phyloP scores from a whole-genome alignment of 2,888 invertebrate genomes.

The Campoplex capitator region DNA sequence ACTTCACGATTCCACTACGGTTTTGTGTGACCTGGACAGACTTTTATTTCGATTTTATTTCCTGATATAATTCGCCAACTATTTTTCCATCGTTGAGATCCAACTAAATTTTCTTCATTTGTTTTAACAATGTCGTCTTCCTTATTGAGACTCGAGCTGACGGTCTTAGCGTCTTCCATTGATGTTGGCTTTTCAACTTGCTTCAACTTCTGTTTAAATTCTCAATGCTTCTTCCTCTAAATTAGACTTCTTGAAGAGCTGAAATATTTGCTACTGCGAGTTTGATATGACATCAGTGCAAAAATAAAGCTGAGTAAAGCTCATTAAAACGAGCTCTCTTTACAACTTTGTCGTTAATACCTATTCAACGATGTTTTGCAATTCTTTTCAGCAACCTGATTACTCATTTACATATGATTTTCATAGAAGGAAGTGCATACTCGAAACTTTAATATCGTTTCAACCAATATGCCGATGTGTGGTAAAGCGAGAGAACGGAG shows the following conservation, averaged over 20 bases:
- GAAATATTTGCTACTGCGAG: neutral
- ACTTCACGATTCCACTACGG: neutral
- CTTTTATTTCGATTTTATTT: neutral
- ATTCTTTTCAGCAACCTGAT: neutral
- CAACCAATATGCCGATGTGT: constrained; percentile 13
- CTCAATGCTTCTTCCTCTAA: neutral
- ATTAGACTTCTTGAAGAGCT: neutral
- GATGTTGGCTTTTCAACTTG: neutral
- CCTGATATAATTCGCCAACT: neutral
- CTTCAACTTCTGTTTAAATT: neutral
- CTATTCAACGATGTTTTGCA: neutral
- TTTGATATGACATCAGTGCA: neutral
- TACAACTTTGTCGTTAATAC: neutral
- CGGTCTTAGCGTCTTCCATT: neutral
- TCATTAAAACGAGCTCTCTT: neutral
- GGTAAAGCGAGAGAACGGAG: neutral
- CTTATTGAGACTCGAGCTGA: neutral
- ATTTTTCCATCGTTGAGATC: neutral
- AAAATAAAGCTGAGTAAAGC: neutral
- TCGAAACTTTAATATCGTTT: constrained; percentile 29
- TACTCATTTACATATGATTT: neutral
- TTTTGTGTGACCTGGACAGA: too few relatives aligned
- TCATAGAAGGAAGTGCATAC: constrained; percentile 2
- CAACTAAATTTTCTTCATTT: neutral
- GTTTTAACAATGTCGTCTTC: neutral